Evolutionary conservation across 1,140 invertebrate species (phyloP), one percentile per base, ranked within the genome.

Genomic region (Bombus impatiens): DNA sequence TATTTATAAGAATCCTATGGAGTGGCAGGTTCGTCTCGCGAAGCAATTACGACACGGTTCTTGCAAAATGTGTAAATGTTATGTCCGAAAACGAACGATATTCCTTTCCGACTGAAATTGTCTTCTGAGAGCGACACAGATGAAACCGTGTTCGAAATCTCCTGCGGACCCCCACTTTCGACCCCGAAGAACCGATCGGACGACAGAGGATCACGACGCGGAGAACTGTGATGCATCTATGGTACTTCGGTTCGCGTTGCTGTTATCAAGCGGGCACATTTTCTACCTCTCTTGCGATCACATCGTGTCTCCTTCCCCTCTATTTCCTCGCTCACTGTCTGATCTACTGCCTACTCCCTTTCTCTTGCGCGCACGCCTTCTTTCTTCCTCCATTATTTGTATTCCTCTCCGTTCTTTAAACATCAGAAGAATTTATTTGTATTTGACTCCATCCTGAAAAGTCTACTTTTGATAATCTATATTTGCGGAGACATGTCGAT

Each of bases 21-120:
- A 62, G 53, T 1, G 18, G 37, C 15, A 47, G 53, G 35, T 35
- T 57, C 47, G 57, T n/a, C 32, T 35, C 70, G 62, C 83, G 76
- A 59, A 62, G 40, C 59, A 67, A 74, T 82, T 78, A 70, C 68
- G 59, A 75, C 80, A 71, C 79, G 65, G 28, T 80, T 47, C 35
- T 71, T n/a, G 8, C 68, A 91, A 53, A 57, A 59, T 44, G 22
- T 25, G 35, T n/a, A 28, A 80, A 87, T 89, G n/a, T 90, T 88
- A 90, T 92, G 92, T 92, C 91, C 92, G 93, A 92, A 92, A 94
- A 94, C 89, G 83, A 72, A 80, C 78, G 82, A 76, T 92, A 91
- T 91, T 88, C 85, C 87, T 88, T 88, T 84, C 74, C 87, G 83
- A 94, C 94, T 94, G 93, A 92, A 84, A 86, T 90, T 80, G 82